Conservation (phyloP, 2,888 invertebrate genomes). For the Heterodera filipjevi region DNA sequence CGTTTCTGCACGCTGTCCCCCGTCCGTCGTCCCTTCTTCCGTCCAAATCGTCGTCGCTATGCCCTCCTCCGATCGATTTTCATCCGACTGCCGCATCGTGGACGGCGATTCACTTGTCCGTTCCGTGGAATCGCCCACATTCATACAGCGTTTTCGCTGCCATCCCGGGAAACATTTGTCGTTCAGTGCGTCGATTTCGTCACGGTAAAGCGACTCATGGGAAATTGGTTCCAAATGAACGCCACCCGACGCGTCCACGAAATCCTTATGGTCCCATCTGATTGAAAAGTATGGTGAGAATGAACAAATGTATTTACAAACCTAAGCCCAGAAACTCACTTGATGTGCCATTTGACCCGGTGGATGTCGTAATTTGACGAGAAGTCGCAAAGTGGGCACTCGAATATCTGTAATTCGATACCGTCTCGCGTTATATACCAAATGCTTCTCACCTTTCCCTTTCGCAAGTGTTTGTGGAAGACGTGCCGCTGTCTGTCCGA, state of each 20-base stretch:
- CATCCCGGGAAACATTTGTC: constrained; percentile 58
- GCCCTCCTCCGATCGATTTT: not conserved
- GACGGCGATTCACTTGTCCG: not conserved
- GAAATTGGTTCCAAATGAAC: constrained; percentile 48
- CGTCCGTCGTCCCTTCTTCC: not conserved
- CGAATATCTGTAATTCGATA: constrained; percentile 39
- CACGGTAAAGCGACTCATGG: constrained; percentile 47
- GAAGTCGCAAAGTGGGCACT: constrained; percentile 53
- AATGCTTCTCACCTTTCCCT: constrained; percentile 29
- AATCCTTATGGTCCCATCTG: constrained; percentile 48
- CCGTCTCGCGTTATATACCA: not conserved
- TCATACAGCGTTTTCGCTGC: constrained; percentile 38
- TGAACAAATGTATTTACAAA: not conserved
- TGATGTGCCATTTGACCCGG: constrained; percentile 52
- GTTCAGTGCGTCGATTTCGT: constrained; percentile 50
- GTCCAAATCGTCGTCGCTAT: not conserved
- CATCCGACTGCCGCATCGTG: not conserved
- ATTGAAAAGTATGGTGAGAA: not conserved
- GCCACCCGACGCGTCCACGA: constrained; percentile 28
- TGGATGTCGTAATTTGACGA: constrained; percentile 46
- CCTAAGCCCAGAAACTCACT: constrained; percentile 32
- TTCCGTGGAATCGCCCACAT: constrained; percentile 10
- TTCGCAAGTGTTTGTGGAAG: constrained; percentile 45
- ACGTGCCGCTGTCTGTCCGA: constrained; percentile 54
- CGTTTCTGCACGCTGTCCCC: not conserved